Conservation (phyloP, 2,888 invertebrate species). For the Drosophila meridionalis region DNA sequence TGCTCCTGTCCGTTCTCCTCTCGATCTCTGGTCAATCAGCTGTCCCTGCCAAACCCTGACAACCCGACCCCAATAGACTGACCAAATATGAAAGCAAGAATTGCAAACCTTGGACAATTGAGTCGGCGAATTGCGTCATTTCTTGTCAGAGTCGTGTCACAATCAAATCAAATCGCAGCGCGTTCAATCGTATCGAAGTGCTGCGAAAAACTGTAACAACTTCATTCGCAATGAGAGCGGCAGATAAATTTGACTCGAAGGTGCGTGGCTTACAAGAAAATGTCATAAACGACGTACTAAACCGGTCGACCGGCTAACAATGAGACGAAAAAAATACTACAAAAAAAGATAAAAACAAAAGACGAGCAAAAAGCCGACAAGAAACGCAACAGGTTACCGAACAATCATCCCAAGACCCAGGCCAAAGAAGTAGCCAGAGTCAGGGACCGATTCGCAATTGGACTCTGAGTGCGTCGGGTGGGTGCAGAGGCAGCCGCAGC, state of each 20-base stretch:
- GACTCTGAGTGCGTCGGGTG: constrained; percentile 10
- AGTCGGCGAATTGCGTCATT: constrained; percentile 72
- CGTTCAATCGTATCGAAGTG: constrained; percentile 35
- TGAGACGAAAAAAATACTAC: constrained; percentile 18
- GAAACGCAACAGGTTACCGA: constrained; percentile 79
- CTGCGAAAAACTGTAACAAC: constrained; percentile 74
- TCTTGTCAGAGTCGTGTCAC: constrained; percentile 74
- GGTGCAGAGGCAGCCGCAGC: neutral
- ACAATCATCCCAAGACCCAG: constrained; percentile 49
- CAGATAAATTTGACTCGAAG: constrained; percentile 75
- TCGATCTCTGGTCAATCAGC: neutral
- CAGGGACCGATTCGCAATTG: constrained; percentile 21
- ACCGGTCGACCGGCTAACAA: constrained; percentile 54
- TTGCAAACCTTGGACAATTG: constrained; percentile 57
- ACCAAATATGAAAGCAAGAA: constrained; percentile 49
- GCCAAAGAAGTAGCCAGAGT: constrained; percentile 16
- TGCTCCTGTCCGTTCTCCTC: neutral
- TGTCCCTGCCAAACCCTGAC: constrained; percentile 6
- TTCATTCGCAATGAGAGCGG: constrained; percentile 70
- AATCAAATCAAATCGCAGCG: constrained; percentile 69
- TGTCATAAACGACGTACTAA: constrained; percentile 66
- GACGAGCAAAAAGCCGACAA: constrained; percentile 69
- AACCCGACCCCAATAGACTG: constrained; percentile 8
- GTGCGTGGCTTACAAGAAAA: constrained; percentile 81
- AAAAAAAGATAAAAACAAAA: constrained; percentile 23